Conservation (phyloP, 2,797 vertebrate species). For the Discoglossus pictus region DNA sequence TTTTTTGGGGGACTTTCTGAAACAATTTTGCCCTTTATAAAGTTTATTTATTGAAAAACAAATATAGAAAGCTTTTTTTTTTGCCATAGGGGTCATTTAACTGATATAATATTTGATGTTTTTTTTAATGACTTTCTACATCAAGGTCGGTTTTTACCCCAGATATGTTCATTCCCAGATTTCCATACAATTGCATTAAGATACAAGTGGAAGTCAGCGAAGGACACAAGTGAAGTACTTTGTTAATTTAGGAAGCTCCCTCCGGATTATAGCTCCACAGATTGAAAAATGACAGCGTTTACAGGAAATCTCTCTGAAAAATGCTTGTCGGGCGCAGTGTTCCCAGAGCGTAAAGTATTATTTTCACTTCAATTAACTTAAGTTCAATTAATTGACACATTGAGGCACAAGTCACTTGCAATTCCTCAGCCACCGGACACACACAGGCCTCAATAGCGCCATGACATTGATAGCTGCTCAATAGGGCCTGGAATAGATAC, state of each 20-base stretch:
- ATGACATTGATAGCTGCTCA: constrained; percentile 22
- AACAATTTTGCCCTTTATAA: no score
- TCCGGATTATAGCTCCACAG: constrained; percentile 29
- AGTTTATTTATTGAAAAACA: no score
- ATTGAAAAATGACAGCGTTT: constrained; percentile 40
- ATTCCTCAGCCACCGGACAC: constrained; percentile 17
- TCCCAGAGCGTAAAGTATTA: constrained; percentile 35
- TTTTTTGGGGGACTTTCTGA: no score
- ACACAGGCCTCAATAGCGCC: constrained; percentile 7
- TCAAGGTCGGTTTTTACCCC: no score
- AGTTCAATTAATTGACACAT: constrained; percentile 47
- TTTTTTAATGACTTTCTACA: no score
- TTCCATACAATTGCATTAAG: constrained; percentile 3
- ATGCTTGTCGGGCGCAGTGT: constrained; percentile 21
- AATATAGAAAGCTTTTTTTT: no score
- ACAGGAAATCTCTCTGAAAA: constrained; percentile 37
- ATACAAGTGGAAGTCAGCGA: constrained; percentile 23
- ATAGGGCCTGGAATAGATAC: background rate
- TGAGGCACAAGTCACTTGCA: constrained; percentile 26
- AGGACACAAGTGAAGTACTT: constrained; percentile 37
- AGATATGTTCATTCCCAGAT: background rate
- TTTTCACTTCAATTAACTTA: constrained; percentile 49
- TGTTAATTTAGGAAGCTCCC: constrained; percentile 33
- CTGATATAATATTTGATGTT: no score
- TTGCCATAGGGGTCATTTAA: no score